phyloP scores from a whole-genome alignment of 2,888 invertebrate species.

The Callinectes sapidus region DNA sequence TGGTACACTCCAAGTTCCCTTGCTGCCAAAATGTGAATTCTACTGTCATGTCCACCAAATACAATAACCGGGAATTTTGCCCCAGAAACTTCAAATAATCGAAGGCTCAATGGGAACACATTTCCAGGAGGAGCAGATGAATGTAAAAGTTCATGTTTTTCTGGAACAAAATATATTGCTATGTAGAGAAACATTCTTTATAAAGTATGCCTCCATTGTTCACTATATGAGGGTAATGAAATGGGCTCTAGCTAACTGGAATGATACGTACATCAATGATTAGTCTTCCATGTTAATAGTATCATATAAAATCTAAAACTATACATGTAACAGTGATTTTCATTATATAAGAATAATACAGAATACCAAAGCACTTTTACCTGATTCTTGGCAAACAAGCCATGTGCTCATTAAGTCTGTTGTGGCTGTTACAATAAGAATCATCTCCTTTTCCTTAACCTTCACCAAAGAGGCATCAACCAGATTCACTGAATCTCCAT shows the following conservation, averaged over 20 bases:
- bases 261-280: too few species aligned
- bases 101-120: constrained; percentile 45
- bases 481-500: constrained; percentile 32
- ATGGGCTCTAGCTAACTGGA: neutral
- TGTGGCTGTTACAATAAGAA: constrained; percentile 41
- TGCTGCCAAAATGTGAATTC: constrained; percentile 47
- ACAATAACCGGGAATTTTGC: constrained; percentile 41
- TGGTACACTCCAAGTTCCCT: constrained; percentile 28
- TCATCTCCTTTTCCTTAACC: constrained; percentile 19
- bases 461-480: constrained; percentile 31
- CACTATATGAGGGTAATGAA: neutral
- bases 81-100: constrained; percentile 38
- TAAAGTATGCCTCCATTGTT: neutral
- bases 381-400: constrained; percentile 46
- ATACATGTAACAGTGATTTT: neutral
- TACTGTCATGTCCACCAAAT: constrained; percentile 55
- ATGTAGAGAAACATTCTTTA: too few species aligned
- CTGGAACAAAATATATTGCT: neutral
- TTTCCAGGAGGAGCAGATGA: constrained; percentile 27
- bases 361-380: neutral
- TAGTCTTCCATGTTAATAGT: neutral
- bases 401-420: constrained; percentile 35
- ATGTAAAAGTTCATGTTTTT: constrained; percentile 20
- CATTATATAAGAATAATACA: neutral
- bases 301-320: neutral